phyloP scores from a whole-genome alignment of 2,888 invertebrate genomes.

The Capitulum mitella region DNA sequence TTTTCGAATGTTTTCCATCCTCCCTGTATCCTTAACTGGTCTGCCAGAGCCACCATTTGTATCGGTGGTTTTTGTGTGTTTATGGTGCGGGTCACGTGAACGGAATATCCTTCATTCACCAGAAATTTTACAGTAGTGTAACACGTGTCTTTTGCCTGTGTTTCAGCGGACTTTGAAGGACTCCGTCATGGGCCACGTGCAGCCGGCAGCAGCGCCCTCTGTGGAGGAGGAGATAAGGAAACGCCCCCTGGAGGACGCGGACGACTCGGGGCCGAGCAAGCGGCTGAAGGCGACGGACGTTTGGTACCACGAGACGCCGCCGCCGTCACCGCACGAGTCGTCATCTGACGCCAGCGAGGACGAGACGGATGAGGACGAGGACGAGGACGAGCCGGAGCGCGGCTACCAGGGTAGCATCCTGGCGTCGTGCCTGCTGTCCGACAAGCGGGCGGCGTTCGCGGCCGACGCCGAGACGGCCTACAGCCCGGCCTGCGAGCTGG shows the following conservation, averaged over 20 bases:
- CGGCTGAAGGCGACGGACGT: neutral
- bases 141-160: too few species aligned
- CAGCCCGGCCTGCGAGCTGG: conserved; percentile 6
- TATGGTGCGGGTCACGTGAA: too few species aligned
- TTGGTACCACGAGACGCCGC: neutral
- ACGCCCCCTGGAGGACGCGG: neutral
- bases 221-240: neutral
- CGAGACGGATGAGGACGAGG: conserved; percentile 14
- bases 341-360: conserved; percentile 20
- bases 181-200: conserved; percentile 9
- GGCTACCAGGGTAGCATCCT: conserved; percentile 20
- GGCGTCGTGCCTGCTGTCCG: conserved; percentile 19
- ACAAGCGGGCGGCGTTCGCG: neutral
- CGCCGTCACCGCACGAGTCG: neutral
- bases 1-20: too few species aligned
- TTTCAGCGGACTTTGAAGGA: neutral
- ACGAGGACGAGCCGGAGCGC: conserved; percentile 3
- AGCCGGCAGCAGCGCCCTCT: neutral
- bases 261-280: neutral
- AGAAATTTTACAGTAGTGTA: too few species aligned
- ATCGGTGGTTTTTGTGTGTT: too few species aligned
- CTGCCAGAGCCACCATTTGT: too few species aligned
- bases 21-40: too few species aligned
- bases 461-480: neutral
- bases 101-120: too few species aligned